Conservation (phyloP, 2,113 vertebrate genomes). For the Tringa solitaria region DNA sequence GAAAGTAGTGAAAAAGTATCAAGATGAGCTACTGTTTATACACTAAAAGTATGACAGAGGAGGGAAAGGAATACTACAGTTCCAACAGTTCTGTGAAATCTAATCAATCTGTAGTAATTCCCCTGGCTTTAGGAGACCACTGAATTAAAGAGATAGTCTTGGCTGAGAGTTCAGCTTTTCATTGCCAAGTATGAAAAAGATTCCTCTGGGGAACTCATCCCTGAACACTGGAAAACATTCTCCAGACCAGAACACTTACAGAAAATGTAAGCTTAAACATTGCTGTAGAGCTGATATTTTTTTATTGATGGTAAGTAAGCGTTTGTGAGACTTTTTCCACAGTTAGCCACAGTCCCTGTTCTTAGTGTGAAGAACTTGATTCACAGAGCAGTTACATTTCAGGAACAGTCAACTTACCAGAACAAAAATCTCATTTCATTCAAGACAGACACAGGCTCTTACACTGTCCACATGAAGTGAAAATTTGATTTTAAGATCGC, state of each 20-base stretch:
- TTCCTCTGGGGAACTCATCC: neutral
- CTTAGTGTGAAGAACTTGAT: neutral
- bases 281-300: neutral
- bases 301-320: neutral
- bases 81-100: neutral
- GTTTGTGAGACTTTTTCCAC: neutral
- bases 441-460: neutral
- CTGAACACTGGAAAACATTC: neutral
- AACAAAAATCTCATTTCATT: neutral
- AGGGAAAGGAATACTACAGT: neutral
- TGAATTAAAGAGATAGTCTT: neutral
- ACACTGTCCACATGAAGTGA: neutral
- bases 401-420: neutral
- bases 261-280: neutral
- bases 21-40: neutral
- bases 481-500: neutral
- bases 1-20: neutral
- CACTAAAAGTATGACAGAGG: neutral
- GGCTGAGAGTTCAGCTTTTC: neutral
- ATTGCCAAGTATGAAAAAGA: neutral
- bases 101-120: neutral
- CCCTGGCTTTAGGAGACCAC: neutral
- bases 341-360: neutral
- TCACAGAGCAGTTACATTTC: neutral
- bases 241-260: neutral